Conservation (phyloP, 2,888 invertebrate species). For the Norana najaformis region DNA sequence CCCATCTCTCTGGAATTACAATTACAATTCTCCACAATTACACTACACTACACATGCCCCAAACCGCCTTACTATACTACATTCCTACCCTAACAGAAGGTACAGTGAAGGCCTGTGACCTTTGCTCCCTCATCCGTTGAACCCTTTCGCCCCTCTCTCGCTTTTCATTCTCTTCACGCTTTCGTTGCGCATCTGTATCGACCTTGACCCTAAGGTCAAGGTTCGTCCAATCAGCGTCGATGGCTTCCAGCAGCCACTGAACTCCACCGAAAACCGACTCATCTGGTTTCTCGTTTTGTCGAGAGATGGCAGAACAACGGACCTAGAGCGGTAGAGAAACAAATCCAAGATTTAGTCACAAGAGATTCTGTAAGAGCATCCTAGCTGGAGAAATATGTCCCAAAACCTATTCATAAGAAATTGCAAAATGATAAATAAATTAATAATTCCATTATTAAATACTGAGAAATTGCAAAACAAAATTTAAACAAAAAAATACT, state of each 20-base stretch:
- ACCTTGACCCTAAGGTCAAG: constrained; percentile 71
- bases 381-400: neutral
- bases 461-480: no score
- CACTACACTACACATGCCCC: neutral
- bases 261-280: constrained; percentile 56
- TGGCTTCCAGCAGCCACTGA: constrained; percentile 72
- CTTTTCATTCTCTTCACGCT: constrained; percentile 65
- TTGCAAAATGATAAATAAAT: no score
- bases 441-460: no score
- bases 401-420: neutral
- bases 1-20: no score
- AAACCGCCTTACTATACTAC: no score
- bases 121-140: constrained; percentile 57
- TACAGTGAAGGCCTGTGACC: constrained; percentile 44
- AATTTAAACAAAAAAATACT: no score
- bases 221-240: constrained; percentile 70
- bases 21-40: neutral
- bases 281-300: neutral
- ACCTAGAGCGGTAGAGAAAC: neutral
- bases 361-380: neutral
- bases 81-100: neutral
- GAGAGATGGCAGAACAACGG: neutral
- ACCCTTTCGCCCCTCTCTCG: constrained; percentile 64
- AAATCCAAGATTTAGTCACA: neutral
- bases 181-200: constrained; percentile 68